These are phyloP conservation scores for Candidula unifasciata DNA, from an alignment of 2,888 invertebrate species.

Conservation along the genomic window DNA sequence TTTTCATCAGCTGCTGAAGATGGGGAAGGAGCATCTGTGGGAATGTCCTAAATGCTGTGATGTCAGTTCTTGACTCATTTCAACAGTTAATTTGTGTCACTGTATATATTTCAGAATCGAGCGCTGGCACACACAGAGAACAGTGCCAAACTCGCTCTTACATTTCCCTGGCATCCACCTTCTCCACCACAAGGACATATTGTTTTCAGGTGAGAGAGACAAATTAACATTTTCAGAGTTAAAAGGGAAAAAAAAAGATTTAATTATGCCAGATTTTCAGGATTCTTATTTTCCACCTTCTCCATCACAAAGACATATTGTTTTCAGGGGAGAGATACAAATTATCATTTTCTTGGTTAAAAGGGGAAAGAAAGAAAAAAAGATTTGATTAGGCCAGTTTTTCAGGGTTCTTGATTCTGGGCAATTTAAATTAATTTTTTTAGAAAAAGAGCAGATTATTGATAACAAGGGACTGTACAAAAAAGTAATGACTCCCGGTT, in stretches of 20 bases:
- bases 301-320: not conserved
- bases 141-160: not conserved
- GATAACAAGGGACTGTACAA: too few species aligned
- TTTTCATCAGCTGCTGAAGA: not conserved
- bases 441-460: too few species aligned
- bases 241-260: not conserved
- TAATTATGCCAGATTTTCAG: not conserved
- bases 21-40: not conserved
- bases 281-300: not conserved
- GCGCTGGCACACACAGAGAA: not conserved
- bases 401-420: not conserved
- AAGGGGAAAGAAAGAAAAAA: not conserved
- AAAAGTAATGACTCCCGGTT: too few species aligned
- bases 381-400: not conserved
- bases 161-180: conserved; percentile 9
- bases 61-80: too few species aligned
- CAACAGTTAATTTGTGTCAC: too few species aligned
- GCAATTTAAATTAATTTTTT: too few species aligned
- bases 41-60: too few species aligned
- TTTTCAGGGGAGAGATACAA: conserved; percentile 10
- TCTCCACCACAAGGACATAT: not conserved
- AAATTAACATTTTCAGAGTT: not conserved
- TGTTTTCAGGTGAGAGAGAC: conserved; percentile 30
- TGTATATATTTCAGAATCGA: not conserved
- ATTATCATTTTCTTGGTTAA: not conserved